Conservation (phyloP, 1,140 invertebrate genomes). For the Diachasma alloeum region DNA sequence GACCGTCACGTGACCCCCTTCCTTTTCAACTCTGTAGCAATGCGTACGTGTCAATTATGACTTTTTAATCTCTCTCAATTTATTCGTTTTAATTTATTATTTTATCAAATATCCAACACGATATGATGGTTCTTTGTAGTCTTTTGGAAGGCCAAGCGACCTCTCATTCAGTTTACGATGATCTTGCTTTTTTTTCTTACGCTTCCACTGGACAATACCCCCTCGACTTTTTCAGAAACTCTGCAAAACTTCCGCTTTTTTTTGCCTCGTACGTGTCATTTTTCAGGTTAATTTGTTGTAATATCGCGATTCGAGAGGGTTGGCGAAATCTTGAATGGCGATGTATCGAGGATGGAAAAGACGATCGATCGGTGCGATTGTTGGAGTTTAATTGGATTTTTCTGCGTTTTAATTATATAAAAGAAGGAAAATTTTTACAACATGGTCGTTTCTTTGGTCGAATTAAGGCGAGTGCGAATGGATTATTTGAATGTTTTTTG, state of each 20-base stretch:
- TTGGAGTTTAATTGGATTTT: neutral
- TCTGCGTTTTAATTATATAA: neutral
- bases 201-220: constrained; percentile 8
- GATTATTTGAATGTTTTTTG: neutral
- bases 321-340: neutral
- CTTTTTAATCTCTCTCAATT: neutral
- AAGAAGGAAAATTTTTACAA: neutral
- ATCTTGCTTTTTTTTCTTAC: neutral
- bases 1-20: constrained; percentile 16
- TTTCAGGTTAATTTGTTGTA: neutral
- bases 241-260: neutral
- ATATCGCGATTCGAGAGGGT: neutral
- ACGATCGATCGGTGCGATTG: neutral
- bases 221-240: neutral
- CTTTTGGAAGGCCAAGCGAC: neutral
- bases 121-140: neutral
- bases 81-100: neutral
- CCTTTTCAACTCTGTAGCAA: constrained; percentile 6
- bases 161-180: neutral
- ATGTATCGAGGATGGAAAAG: neutral
- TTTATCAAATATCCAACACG: neutral
- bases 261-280: neutral
- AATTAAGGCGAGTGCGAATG: neutral
- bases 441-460: neutral
- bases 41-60: neutral